Base-by-base conservation (phyloP, 1,140 invertebrate species). In the Penaeus vannamei region DNA sequence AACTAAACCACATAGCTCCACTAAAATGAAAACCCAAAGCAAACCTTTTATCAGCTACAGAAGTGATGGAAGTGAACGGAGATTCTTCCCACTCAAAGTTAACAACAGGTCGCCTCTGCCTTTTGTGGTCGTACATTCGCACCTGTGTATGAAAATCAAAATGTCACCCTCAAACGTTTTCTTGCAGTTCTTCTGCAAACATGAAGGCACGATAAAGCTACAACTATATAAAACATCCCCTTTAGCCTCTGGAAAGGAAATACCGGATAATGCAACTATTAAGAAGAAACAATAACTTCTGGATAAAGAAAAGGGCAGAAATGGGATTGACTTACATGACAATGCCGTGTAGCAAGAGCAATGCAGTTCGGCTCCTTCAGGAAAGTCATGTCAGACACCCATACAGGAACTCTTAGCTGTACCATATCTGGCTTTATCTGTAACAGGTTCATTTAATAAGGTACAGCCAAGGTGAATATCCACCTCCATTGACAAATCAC, bases 381-480 rank as follows among this genome's bases (percentile, higher is more conserved):
- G 92, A 97, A 97, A 12, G 94, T 93, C 2, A 96, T 93, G 91
- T 96, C 96, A 8, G 95, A 95, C 42, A 97, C 95, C 96, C 96
- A 97, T 23, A 97, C 94, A 0, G 96, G 96, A n/a, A 96, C 95
- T 89, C 96, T 93, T 20, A 97, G 92, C 91, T 97, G 95, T 22
- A 97, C 92, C 93, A 95, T 96, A 92, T 97, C 96, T 92, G 96
- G 94, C 10, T 94, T 93, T 42, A 96, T 93, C 93, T 96, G 60
- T 61, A 72, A 92, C 91, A 81, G 92, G 93, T 88, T 92, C 92
- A 91, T 93, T 91, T 20, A 76, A 77, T n/a, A 91, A 84, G 8
- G 26, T 8, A n/a, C 5, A 80, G 1, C 8, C 22, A 80, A 22
- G 12, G 32, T 36, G 19, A 46, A 80, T 36, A 10, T 42, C 19